Evolutionary conservation across 2,113 vertebrate genomes (phyloP).

Genomic region (Coreoperca whiteheadi): DNA sequence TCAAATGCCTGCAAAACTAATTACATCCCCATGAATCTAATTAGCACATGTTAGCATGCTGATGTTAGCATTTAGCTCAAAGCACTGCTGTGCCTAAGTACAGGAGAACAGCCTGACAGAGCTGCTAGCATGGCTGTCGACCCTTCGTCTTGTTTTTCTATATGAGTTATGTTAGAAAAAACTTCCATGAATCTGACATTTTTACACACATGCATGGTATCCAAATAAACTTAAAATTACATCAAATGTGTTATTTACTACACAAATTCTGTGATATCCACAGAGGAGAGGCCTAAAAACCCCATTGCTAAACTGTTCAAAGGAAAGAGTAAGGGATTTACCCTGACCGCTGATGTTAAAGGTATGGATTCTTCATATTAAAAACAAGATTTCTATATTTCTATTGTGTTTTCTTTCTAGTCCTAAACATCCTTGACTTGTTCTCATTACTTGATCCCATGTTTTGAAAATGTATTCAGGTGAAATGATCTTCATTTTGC

Average conservation of each 20-base stretch:
- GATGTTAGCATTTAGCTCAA: neutral
- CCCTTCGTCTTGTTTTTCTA: neutral
- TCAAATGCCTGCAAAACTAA: too few relatives aligned
- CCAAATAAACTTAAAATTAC: neutral
- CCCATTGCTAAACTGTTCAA: constrained; percentile 65
- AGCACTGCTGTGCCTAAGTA: too few relatives aligned
- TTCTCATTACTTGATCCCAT: accelerated
- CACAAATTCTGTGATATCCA: neutral
- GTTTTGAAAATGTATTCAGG: constrained; percentile 8
- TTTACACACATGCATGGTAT: neutral
- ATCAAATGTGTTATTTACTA: neutral
- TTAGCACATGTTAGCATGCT: neutral
- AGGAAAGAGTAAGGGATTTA: constrained; percentile 67
- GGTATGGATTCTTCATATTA: constrained; percentile 47
- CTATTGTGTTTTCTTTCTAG: neutral
- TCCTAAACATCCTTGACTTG: neutral
- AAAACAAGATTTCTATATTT: neutral
- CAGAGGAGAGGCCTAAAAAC: constrained; percentile 63
- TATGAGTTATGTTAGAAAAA: neutral
- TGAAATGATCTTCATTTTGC: neutral
- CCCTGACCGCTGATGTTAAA: constrained; percentile 12
- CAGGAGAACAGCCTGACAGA: neutral
- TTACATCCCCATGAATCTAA: neutral
- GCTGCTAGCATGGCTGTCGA: neutral
- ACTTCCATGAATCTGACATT: neutral